Conservation (phyloP, 1,140 invertebrate genomes). For the Pseudoatta argentina region DNA sequence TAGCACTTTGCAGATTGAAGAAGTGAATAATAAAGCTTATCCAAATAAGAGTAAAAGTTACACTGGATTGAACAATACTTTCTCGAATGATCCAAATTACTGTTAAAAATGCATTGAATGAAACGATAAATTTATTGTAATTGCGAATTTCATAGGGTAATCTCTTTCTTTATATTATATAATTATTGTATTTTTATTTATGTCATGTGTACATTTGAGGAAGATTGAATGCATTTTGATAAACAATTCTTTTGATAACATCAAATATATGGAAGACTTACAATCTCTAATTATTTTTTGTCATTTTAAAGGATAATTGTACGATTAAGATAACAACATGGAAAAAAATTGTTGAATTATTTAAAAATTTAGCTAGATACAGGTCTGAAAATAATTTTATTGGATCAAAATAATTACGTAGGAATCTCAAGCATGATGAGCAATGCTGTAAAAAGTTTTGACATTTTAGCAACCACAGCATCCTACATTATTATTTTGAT, state of each 20-base stretch:
- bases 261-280: not conserved
- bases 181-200: not conserved
- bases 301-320: not conserved
- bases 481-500: no score
- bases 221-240: not conserved
- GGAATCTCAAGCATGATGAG: no score
- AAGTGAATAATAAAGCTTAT: not conserved
- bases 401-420: no score
- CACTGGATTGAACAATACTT: not conserved
- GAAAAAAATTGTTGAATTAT: no score
- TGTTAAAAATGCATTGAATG: not conserved
- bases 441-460: no score
- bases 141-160: not conserved
- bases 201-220: not conserved
- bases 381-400: no score
- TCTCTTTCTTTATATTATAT: not conserved
- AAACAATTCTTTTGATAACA: not conserved
- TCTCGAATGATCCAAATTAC: not conserved
- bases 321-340: not conserved
- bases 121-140: not conserved
- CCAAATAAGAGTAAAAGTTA: not conserved
- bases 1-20: conserved; percentile 31
- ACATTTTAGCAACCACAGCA: no score
- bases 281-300: not conserved
- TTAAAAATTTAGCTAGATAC: no score